These are phyloP conservation scores for Danio albolineatus DNA, from an alignment of 2,797 vertebrate species.

Conservation along the genomic window DNA sequence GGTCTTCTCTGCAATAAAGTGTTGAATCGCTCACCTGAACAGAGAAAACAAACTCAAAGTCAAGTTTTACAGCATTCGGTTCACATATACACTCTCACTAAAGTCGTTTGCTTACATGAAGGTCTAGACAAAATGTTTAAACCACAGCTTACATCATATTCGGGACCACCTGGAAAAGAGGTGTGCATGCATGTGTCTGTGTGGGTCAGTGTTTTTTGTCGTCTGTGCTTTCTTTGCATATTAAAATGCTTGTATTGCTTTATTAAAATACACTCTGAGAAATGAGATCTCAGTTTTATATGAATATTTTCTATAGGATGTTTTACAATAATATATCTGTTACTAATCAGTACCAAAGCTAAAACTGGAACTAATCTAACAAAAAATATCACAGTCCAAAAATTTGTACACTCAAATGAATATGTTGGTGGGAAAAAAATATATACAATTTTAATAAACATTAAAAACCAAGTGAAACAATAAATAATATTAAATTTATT, in stretches of 20 bases:
- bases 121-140: conserved; percentile 45
- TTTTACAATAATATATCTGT: too few species aligned
- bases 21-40: conserved; percentile 38
- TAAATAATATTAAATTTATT: too few species aligned
- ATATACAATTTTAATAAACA: too few species aligned
- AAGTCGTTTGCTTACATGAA: conserved; percentile 16
- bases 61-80: background rate
- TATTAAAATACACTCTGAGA: too few species aligned
- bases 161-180: conserved; percentile 24
- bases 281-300: too few species aligned
- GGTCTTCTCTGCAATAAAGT: background rate
- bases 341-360: too few species aligned
- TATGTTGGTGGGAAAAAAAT: too few species aligned
- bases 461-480: too few species aligned
- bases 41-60: conserved; percentile 29
- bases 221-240: background rate
- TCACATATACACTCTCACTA: conserved; percentile 6
- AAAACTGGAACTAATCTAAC: too few species aligned
- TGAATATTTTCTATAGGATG: too few species aligned
- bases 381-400: too few species aligned
- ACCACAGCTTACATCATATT: conserved; percentile 8
- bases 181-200: conserved; percentile 1
- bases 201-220: background rate
- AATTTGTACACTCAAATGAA: too few species aligned
- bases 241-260: background rate